Evolutionary conservation across 2,888 invertebrate genomes (phyloP), one percentile per base, ranked within the genome.

Genomic region (Caenorhabditis plicata): DNA sequence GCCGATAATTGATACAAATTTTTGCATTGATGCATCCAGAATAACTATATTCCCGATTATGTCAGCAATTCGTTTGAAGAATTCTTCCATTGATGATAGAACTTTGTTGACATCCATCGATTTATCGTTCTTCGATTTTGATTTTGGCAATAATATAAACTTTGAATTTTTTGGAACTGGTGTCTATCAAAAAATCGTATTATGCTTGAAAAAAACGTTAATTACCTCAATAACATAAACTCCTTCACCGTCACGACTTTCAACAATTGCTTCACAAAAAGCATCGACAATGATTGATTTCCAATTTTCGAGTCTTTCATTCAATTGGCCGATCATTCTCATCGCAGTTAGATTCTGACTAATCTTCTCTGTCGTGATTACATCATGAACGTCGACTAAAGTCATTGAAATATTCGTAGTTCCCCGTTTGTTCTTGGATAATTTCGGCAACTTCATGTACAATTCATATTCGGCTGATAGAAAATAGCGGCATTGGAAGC

Each of bases 331-430:
- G 13, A 70, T 57, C 54, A 60, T 56, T 13, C 61, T 49, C 70
- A 70, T 68, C 2, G 70, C 70, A 1, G 64, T 47, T 8, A 70
- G 51, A n/a, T 52, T 54, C 52, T 68, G 15, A 25, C 51, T 61
- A 9, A 61, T 23, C 5, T 15, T 35, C 13, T 47, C 47, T 20
- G 38, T 39, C 5, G 54, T 47, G 8, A 46, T 43, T 2, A 17
- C 22, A 5, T 35, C 41, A 3, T 13, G 19, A 0, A 35, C n/a
- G 33, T 54, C 54, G 5, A 23, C 13, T 17, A 55, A 39, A 9
- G 40, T 35, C 26, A 61, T 44, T 0, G 50, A 47, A 13, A 61
- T 13, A 25, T 50, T 50, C 0, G 49, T 38, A 25, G 39, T 42
- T 25, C 55, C 61, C 4, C 38, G 39, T 40, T 55, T 50, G 26